A percentile compares a stretch with the other conserved stretches of the same genome.
phyloP scores from a whole-genome alignment of 1,140 invertebrate genomes.

The Drosophila orosa region DNA sequence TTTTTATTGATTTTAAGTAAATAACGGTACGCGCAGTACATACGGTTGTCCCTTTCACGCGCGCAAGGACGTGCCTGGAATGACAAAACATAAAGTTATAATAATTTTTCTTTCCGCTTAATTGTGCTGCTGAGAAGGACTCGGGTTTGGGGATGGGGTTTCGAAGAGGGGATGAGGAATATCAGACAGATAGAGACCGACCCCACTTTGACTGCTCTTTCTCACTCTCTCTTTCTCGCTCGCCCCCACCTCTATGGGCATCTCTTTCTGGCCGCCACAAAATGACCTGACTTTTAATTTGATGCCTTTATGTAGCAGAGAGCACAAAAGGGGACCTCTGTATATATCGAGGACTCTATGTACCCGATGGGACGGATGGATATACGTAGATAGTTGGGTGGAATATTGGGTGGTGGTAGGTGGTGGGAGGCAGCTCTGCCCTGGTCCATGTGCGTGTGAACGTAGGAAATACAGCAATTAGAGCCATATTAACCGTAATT shows the following conservation, averaged over 20 bases:
- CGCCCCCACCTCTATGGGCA: slow-evolving; percentile 4
- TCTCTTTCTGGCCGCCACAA: slow-evolving; percentile 22
- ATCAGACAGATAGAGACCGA: slow-evolving; percentile 65
- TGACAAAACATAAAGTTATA: slow-evolving; percentile 83
- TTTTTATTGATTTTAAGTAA: slow-evolving; percentile 68
- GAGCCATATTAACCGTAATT: slow-evolving; percentile 84
- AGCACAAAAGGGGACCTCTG: slow-evolving; percentile 43
- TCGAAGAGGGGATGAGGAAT: slow-evolving; percentile 9
- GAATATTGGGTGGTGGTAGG: background rate
- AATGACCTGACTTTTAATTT: slow-evolving; percentile 79
- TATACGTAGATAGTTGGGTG: slow-evolving; percentile 33
- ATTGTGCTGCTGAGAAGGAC: slow-evolving; percentile 54
- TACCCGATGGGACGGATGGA: slow-evolving; percentile 19
- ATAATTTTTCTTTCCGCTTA: slow-evolving; percentile 84
- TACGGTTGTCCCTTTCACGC: background rate
- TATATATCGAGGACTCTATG: slow-evolving; percentile 25
- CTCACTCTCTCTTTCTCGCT: slow-evolving; percentile 2
- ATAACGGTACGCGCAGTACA: slow-evolving; percentile 6
- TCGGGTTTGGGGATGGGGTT: slow-evolving; percentile 25
- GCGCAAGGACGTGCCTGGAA: slow-evolving; percentile 63
- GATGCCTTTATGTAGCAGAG: slow-evolving; percentile 73
- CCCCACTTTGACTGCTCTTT: slow-evolving; percentile 22
- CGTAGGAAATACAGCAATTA: slow-evolving; percentile 84
- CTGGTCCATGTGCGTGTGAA: slow-evolving; percentile 64
- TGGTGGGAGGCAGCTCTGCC: slow-evolving; percentile 15